These are phyloP conservation scores for silkworm (Bombyx mori) DNA, from an alignment of 1,140 invertebrate species.

Conservation along the genomic window ASM3026992v2 NC_085110.1:18754501-18755000, in stretches of 20 bases:
- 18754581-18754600: no score
- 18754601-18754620: no score
- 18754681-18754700: slow-evolving; percentile 59
- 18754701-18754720: slow-evolving; percentile 81
- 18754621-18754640: no score
- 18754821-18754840: slow-evolving; percentile 73
- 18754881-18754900: slow-evolving; percentile 68
- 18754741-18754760: slow-evolving; percentile 23
- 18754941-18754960: no score
- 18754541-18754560: no score
- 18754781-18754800: slow-evolving; percentile 18
- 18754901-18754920: neutral
- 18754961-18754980: no score
- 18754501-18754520: no score
- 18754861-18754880: slow-evolving; percentile 74
- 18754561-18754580: no score
- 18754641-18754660: no score
- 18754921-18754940: slow-evolving; percentile 7
- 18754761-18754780: slow-evolving; percentile 30
- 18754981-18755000: no score
- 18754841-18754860: slow-evolving; percentile 77
- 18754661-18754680: no score
- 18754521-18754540: no score
- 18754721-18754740: slow-evolving; percentile 67
- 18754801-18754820: slow-evolving; percentile 35